Evolutionary conservation across 2,797 vertebrate species (phyloP).

Genomic region (Oryzias sinensis): DNA sequence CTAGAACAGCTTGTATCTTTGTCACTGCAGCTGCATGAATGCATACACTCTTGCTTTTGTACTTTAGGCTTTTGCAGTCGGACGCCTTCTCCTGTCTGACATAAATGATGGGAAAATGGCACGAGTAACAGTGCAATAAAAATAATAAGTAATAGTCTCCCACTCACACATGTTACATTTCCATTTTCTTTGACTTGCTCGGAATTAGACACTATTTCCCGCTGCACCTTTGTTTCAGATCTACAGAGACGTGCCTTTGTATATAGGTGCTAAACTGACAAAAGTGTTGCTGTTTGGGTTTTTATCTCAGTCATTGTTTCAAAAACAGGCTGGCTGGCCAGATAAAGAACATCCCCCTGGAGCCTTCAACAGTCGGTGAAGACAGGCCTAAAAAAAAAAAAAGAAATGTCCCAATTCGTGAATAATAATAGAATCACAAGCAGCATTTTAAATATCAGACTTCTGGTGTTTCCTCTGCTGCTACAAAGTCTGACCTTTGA

Average conservation of each 20-base stretch:
- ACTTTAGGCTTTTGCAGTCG: slow-evolving; percentile 20
- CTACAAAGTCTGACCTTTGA: too few relatives aligned
- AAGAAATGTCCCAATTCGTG: slow-evolving; percentile 36
- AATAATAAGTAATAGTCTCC: slow-evolving; percentile 41
- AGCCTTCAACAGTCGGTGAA: slow-evolving; percentile 53
- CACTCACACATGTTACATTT: slow-evolving; percentile 49
- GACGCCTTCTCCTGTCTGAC: slow-evolving; percentile 27
- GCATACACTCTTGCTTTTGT: slow-evolving; percentile 32
- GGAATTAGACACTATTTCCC: slow-evolving; percentile 42
- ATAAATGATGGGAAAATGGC: slow-evolving; percentile 35
- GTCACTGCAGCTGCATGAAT: slow-evolving; percentile 37
- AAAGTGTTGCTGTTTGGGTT: slow-evolving; percentile 61
- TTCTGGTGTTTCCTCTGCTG: slow-evolving; percentile 20
- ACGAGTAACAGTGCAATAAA: slow-evolving; percentile 27
- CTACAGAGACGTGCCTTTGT: slow-evolving; percentile 39
- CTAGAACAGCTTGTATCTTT: slow-evolving; percentile 45
- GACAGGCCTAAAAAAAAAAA: slow-evolving; percentile 40
- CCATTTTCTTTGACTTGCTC: slow-evolving; percentile 43
- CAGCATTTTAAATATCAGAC: slow-evolving; percentile 12
- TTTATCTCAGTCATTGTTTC: slow-evolving; percentile 70
- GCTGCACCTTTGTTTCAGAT: slow-evolving; percentile 35
- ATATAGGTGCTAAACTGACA: slow-evolving; percentile 62
- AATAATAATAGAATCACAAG: slow-evolving; percentile 52
- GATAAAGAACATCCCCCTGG: slow-evolving; percentile 64
- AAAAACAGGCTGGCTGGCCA: slow-evolving; percentile 65